Evolutionary conservation across 2,888 invertebrate genomes (phyloP), one percentile per base, ranked within the genome.

Genomic region (Ctena decussata): DNA sequence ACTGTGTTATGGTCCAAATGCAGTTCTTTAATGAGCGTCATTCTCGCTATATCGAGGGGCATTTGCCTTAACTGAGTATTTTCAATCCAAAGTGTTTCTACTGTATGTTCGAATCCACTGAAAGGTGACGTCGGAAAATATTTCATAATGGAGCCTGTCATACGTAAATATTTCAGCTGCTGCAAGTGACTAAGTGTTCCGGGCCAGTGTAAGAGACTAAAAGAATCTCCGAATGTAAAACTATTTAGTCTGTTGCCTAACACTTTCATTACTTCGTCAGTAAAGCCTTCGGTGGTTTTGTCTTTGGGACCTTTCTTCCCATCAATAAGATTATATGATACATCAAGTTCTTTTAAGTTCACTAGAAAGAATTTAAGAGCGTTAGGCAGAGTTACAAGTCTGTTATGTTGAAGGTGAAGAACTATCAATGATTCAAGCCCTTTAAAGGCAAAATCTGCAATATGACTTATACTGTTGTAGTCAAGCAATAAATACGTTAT

Each of bases 351-450:
- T 12, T 32, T 32, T 2, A 86, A 24, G 0, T 37, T 37, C 2
- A 18, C n/a, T 15, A 86, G 71, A 12, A 65, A 65, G 21, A 75
- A 73, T 41, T 72, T 71, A 1, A 86, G 11, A 24, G 83, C 80
- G 27, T 21, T 6, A 41, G 86, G 86, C 3, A 83, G 44, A 32
- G 3, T 21, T 41, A 57, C 39, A n/a, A 86, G 53, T 35, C 65
- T 75, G 44, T 86, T 86, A 46, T 86, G 41, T 21, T 80, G 71
- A 18, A 86, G 69, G 44, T 81, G 73, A 5, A 86, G 70, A 11
- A 60, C 53, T 30, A 27, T 39, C 5, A 86, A 35, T 39, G 30
- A 46, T 70, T 80, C 83, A 6, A 83, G 39, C 11, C 86, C 83
- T 44, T 77, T 44, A 39, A 86, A 86, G 8, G 86, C 83, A 21